Conservation (phyloP, 2,888 invertebrate genomes). For the Microplitis manilae region DNA sequence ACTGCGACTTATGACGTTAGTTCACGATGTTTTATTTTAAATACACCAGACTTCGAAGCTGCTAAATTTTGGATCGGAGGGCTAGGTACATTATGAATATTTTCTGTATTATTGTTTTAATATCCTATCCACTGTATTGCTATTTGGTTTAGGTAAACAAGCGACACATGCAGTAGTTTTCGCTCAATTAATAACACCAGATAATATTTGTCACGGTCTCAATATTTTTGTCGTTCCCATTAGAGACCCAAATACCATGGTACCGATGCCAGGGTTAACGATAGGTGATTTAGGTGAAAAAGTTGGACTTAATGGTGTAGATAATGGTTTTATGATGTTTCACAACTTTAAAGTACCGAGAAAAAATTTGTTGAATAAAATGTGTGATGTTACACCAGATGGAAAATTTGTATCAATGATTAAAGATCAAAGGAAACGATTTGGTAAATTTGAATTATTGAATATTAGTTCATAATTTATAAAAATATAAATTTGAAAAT, state of each 20-base stretch:
- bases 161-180: constrained; percentile 91
- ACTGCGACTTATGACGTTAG: constrained; percentile 88
- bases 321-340: constrained; percentile 91
- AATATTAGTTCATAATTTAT: not conserved
- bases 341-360: constrained; percentile 86
- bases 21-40: constrained; percentile 86
- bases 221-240: constrained; percentile 92
- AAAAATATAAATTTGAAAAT: constrained; percentile 11
- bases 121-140: not conserved
- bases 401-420: constrained; percentile 87
- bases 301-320: constrained; percentile 90
- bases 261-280: constrained; percentile 83
- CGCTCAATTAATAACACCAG: constrained; percentile 88
- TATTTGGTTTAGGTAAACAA: constrained; percentile 75
- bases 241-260: constrained; percentile 81
- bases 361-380: constrained; percentile 85
- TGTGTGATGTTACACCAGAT: constrained; percentile 87
- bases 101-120: constrained; percentile 15
- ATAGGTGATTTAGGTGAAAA: constrained; percentile 96
- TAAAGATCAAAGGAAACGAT: constrained; percentile 87
- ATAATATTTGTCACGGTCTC: constrained; percentile 85
- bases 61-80: constrained; percentile 98
- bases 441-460: constrained; percentile 74
- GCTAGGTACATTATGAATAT: constrained; percentile 76
- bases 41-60: constrained; percentile 95